Evolutionary conservation across 2,888 invertebrate species (phyloP).

Genomic region (Cheilosia scutellata): DNA sequence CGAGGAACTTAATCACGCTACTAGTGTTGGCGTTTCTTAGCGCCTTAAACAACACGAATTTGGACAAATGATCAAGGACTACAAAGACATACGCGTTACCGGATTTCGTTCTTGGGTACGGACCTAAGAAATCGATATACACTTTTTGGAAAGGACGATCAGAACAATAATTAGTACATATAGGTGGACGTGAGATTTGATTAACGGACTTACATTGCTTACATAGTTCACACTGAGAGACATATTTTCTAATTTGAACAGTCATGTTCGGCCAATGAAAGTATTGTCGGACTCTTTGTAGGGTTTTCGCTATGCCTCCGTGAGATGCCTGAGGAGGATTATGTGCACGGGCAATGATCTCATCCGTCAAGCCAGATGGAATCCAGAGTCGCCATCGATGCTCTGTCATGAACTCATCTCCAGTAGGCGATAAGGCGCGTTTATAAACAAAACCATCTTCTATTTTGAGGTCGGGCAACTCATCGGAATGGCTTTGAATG

Average conservation of each 20-base stretch:
- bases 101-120: slow-evolving; percentile 9
- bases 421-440: not conserved
- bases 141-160: not conserved
- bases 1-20: not conserved
- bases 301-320: slow-evolving; percentile 44
- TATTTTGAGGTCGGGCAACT: slow-evolving; percentile 5
- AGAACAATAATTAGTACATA: not conserved
- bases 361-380: slow-evolving; percentile 5
- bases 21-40: not conserved
- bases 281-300: not conserved
- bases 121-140: slow-evolving; percentile 1
- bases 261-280: slow-evolving; percentile 33
- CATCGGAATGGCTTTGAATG: not conserved
- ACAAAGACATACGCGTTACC: slow-evolving; percentile 19
- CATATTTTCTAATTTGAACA: not conserved
- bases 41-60: not conserved
- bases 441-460: slow-evolving; percentile 11
- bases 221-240: too few species aligned
- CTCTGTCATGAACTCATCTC: not conserved
- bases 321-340: slow-evolving; percentile 37
- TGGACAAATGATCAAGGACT: slow-evolving; percentile 11
- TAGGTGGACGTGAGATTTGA: not conserved
- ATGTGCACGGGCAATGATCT: slow-evolving; percentile 34
- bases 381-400: slow-evolving; percentile 37
- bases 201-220: not conserved